Base-by-base conservation (phyloP, 2,113 vertebrate genomes). In the Oreotrochilus melanogaster region DNA sequence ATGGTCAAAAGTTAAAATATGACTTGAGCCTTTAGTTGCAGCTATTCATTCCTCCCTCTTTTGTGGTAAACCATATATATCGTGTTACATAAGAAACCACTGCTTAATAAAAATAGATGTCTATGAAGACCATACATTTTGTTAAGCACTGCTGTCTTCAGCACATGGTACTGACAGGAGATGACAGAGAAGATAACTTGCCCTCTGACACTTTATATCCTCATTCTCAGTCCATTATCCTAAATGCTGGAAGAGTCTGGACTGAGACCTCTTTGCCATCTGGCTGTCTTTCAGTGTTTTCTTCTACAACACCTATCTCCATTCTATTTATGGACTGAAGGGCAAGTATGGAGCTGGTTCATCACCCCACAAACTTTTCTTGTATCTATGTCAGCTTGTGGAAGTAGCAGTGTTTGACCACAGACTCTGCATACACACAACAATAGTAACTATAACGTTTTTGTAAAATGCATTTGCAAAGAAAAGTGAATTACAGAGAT, bases 281-380 rank as follows among this genome's bases (percentile, higher is more conserved):
- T 95, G 91, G 80, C 80, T 91, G 84, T 58, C 78, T 92, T 84
- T 89, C 83, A 72, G 0, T 61, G 30, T 73, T 81, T 93, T 78
- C 51, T 93, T 37, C 45, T 65, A 17, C 4, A 10, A 78, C 80
- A 76, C 27, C 33, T 93, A 91, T 89, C 83, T 93, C n/a, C 8
- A 18, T 75, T 74, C 89, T 96, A 87, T 94, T 93, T 95, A 82
- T 18, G 23, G 53, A 72, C 31, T 76, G 50, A 89, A 87, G 69
- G 54, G 33, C 61, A 82, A 18, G 19, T 48, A 31, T 17, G 30
- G 48, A 87, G 39, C 18, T 75, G 50, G 53, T 9, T 84, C 42
- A 78, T 43, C 22, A 71, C 30, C 43, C 30, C 61, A 69, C n/a
- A 78, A 75, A 71, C 53, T 14, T 67, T 67, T 60, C 21, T 60